These are phyloP conservation scores for Spondyliosoma cantharus DNA, from an alignment of 2,797 vertebrate species.

Conservation along the genomic window DNA sequence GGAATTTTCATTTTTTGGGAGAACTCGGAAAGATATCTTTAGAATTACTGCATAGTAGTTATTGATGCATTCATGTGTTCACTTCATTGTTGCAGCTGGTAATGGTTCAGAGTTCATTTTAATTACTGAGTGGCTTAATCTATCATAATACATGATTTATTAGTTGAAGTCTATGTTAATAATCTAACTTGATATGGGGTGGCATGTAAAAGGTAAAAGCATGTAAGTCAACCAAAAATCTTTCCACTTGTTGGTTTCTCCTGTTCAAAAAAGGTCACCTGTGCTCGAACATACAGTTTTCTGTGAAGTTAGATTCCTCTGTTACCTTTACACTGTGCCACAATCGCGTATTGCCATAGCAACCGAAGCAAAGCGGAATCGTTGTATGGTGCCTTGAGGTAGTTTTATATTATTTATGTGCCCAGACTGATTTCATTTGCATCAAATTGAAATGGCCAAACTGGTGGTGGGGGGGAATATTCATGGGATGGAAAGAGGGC, in stretches of 20 bases:
- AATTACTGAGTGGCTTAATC: no score
- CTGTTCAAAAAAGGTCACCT: not conserved
- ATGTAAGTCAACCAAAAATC: not conserved
- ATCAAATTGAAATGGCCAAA: not conserved
- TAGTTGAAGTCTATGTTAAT: not conserved
- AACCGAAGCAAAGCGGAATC: conserved; percentile 14
- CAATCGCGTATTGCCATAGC: conserved; percentile 16
- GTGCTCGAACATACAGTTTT: not conserved
- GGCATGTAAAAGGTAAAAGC: not conserved
- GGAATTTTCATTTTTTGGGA: no score
- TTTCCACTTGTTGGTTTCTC: not conserved
- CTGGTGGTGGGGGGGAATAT: no score
- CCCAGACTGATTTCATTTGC: conserved; percentile 28
- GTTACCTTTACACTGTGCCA: not conserved
- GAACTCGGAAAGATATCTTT: no score
- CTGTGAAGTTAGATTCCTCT: not conserved
- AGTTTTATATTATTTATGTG: conserved; percentile 42
- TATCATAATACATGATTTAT: not conserved
- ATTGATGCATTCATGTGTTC: not conserved
- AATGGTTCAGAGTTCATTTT: no score
- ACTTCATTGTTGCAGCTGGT: no score
- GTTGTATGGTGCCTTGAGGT: conserved; percentile 31
- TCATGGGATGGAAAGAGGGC: no score
- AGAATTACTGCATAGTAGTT: not conserved
- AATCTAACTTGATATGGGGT: not conserved